Conservation (phyloP, 2,113 vertebrate genomes). For the Megaleporinus macrocephalus region DNA sequence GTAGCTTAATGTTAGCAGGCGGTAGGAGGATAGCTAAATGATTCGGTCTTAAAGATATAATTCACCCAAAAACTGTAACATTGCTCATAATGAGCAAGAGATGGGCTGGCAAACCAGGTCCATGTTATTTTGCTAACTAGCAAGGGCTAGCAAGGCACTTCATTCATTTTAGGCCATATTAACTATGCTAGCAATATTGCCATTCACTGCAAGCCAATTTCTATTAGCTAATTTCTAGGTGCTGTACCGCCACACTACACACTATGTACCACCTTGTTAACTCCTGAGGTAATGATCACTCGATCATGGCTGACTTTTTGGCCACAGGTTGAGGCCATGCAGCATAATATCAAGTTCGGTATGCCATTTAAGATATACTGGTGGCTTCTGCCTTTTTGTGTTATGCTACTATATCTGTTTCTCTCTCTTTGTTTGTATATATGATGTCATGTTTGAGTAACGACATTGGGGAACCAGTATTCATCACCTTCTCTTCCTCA, state of each 20-base stretch:
- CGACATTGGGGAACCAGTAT: slow-evolving; percentile 72
- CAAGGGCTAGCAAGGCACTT: no score
- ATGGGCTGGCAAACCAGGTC: background rate
- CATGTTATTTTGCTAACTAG: background rate
- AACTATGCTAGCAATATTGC: no score
- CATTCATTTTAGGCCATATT: no score
- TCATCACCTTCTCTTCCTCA: slow-evolving; percentile 76
- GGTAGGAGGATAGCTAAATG: slow-evolving; percentile 26
- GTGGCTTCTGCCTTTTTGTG: background rate
- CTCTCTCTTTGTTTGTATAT: slow-evolving; percentile 22
- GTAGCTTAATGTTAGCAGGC: slow-evolving; percentile 62
- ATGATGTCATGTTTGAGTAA: slow-evolving; percentile 82
- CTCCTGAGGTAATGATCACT: background rate
- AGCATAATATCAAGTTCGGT: background rate
- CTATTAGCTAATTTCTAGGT: no score
- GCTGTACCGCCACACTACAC: no score
- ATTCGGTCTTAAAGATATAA: background rate
- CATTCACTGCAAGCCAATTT: no score
- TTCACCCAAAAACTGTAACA: no score
- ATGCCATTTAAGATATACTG: background rate
- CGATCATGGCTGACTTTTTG: background rate
- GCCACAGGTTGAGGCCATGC: background rate
- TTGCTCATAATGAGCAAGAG: background rate
- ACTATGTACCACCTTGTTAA: background rate
- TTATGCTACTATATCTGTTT: slow-evolving; percentile 14